A percentile compares a stretch with the other conserved stretches of the same genome.
Conservation (phyloP, 2,888 invertebrate species). For the Cryptocephalus moraei region DNA sequence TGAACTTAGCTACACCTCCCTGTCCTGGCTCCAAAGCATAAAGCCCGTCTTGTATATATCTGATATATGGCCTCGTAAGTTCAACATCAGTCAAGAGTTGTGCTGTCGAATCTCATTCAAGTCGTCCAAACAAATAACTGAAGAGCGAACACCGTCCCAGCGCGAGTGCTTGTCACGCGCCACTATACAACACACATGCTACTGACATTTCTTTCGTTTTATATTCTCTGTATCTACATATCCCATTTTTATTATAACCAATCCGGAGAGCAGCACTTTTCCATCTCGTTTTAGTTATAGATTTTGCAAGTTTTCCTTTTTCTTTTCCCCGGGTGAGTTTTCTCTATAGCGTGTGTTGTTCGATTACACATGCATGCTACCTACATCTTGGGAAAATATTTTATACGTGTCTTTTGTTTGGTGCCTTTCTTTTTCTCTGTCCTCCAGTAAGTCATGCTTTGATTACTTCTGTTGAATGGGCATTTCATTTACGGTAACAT, state of each 20-base stretch:
- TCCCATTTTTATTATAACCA: constrained; percentile 39
- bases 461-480: too few relatives aligned
- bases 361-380: constrained; percentile 17
- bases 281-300: constrained; percentile 29
- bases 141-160: constrained; percentile 12
- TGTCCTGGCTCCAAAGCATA: neutral
- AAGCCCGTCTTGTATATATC: constrained; percentile 8
- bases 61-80: constrained; percentile 19
- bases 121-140: constrained; percentile 17
- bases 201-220: constrained; percentile 36
- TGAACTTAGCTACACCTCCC: neutral
- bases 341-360: constrained; percentile 6
- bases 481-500: too few relatives aligned
- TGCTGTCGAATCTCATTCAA: constrained; percentile 27
- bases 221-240: constrained; percentile 38
- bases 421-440: neutral
- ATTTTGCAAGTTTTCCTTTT: constrained; percentile 19
- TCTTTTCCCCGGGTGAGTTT: constrained; percentile 7
- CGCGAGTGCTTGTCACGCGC: constrained; percentile 10
- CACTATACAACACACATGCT: constrained; percentile 29
- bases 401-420: neutral
- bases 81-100: constrained; percentile 33
- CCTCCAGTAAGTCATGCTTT: too few relatives aligned
- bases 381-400: neutral
- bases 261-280: constrained; percentile 30